A percentile compares a stretch with the other conserved stretches of the same genome.
These are phyloP conservation scores for Arctia plantaginis DNA, from an alignment of 2,888 invertebrate genomes.

Conservation along the genomic window DNA sequence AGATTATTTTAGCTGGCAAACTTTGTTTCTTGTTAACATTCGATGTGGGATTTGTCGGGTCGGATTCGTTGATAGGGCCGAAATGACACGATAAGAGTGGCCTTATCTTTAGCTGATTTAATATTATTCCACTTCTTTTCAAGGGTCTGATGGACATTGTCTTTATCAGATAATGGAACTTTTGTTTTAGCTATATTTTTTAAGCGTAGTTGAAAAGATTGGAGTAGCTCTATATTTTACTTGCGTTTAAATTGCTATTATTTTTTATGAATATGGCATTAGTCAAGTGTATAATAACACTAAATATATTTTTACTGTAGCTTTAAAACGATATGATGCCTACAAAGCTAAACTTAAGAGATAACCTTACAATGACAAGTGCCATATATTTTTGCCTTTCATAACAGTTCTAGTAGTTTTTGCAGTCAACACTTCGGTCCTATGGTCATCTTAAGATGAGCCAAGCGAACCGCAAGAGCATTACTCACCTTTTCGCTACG, in stretches of 20 bases:
- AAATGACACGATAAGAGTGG: slow-evolving; percentile 50
- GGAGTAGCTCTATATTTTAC: neutral
- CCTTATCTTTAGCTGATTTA: slow-evolving; percentile 49
- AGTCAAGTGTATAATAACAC: neutral
- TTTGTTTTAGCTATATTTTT: slow-evolving; percentile 30
- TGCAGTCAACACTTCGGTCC: too few relatives aligned
- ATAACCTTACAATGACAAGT: too few relatives aligned
- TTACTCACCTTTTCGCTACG: too few relatives aligned
- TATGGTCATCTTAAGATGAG: too few relatives aligned
- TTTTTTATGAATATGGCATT: neutral
- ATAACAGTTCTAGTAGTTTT: too few relatives aligned
- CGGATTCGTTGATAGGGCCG: slow-evolving; percentile 37
- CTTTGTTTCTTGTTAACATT: slow-evolving; percentile 51
- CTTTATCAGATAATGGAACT: slow-evolving; percentile 50
- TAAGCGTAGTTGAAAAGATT: neutral
- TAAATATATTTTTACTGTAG: neutral
- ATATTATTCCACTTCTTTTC: slow-evolving; percentile 46
- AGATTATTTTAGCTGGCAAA: slow-evolving; percentile 39
- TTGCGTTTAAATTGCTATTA: neutral
- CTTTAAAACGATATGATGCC: neutral
- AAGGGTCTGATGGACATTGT: slow-evolving; percentile 24
- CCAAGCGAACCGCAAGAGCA: too few relatives aligned
- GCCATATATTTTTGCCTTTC: too few relatives aligned
- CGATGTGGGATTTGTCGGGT: slow-evolving; percentile 46
- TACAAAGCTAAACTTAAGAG: too few relatives aligned